Evolutionary conservation across 2,113 vertebrate species (phyloP).

Genomic region (Nycticebus coucang): DNA sequence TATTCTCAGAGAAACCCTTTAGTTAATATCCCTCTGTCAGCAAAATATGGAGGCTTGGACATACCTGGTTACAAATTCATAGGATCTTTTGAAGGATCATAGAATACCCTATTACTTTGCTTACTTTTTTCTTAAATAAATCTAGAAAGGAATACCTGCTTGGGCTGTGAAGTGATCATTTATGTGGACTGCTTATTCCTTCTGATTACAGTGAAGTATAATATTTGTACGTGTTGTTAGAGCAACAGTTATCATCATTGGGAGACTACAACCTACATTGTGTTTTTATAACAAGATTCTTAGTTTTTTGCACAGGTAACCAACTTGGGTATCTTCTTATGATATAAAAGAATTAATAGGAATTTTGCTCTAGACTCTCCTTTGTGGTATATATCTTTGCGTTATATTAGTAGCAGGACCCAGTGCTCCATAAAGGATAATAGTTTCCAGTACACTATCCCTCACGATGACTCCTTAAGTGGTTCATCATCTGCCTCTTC

Average conservation of each 20-base stretch:
- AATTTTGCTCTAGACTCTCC: neutral
- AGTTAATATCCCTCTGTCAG: neutral
- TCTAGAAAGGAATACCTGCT: neutral
- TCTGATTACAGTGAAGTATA: neutral
- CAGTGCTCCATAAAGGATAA: conserved; percentile 81
- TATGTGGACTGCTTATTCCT: neutral
- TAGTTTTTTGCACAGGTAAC: conserved; percentile 46
- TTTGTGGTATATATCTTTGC: conserved; percentile 52
- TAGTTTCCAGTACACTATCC: conserved; percentile 63
- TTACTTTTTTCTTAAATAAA: conserved; percentile 32
- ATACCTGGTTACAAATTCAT: neutral
- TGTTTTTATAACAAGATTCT: conserved; percentile 12
- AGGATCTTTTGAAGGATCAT: neutral
- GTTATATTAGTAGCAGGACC: conserved; percentile 58
- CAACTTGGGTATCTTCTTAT: conserved; percentile 38
- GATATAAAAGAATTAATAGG: neutral
- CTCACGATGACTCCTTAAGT: conserved; percentile 78
- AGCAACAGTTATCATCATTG: neutral
- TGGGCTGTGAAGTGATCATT: neutral
- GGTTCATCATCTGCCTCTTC: conserved; percentile 83
- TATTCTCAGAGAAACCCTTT: conserved; percentile 4
- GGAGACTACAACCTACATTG: neutral
- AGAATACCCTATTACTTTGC: neutral
- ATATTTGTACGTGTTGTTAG: conserved; percentile 2
- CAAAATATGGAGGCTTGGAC: neutral